Base-by-base conservation (phyloP, 2,888 invertebrate species). In the Stratiomys singularior region DNA sequence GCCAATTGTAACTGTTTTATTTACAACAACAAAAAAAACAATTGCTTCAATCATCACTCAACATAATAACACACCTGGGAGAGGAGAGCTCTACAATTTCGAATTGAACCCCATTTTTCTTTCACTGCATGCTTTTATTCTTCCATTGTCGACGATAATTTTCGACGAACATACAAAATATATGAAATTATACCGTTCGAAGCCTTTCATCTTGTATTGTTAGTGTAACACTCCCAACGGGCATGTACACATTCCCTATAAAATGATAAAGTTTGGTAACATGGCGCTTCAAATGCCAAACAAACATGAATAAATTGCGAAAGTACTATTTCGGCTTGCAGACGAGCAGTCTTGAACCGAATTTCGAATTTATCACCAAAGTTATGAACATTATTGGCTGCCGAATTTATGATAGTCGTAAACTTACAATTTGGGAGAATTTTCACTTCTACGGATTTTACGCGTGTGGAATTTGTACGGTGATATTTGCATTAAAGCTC, bases 381-480 rank as follows among this genome's bases (percentile, higher is more conserved):
- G 30, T 72, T 52, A 56, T 72, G 71, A 72, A 52, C 18, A 72
- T 72, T 30, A 72, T 72, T 52, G 71, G 71, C 27, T 72, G 71
- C 27, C 71, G 71, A 30, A 72, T 72, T 52, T 72, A 72, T 27
- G 30, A 72, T n/a, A 11, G 11, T 7, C 28, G 30, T 27, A 21
- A 52, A 56, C 71, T 52, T 7, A 28, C 71, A 7, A 52, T 56
- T 72, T 28, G 23, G 52, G 7, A 47, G 27, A 52, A 27, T 28
- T 27, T 72, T 27, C 71, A 72, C 27, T 69, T 69, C 47, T 69
- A 69, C 27, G 28, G 5, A 15, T 72, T 72, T n/a, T 72, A 72
- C 27, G 15, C 21, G 3, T 30, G 52, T 27, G 71, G 71, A 52
- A 56, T 72, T 52, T 72, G 71, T 52, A 72, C 71, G n/a, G 71